Conservation (phyloP, 2,797 vertebrate species). For the Mus caroli region DNA sequence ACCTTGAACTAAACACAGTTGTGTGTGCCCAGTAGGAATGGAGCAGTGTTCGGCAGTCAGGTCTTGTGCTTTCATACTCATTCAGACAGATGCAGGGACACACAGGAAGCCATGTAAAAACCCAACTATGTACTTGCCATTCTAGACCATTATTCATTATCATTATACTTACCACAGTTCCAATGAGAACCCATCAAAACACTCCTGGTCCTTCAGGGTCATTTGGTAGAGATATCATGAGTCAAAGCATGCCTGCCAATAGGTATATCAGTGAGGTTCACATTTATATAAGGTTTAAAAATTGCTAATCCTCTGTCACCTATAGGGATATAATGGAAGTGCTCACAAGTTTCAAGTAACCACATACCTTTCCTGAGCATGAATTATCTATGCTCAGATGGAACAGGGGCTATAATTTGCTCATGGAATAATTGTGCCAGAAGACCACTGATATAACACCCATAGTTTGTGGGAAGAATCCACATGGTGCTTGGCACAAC, state of each 20-base stretch:
- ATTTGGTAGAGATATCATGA: not conserved
- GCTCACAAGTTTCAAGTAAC: not conserved
- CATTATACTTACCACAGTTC: not conserved
- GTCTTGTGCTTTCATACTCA: not conserved
- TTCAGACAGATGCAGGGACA: not conserved
- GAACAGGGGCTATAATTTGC: accelerated
- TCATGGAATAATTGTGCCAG: not conserved
- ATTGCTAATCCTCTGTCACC: not conserved
- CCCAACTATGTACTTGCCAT: not conserved
- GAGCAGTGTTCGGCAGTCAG: not conserved
- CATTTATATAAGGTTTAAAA: too few relatives aligned
- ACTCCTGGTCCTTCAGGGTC: not conserved
- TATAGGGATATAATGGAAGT: not conserved
- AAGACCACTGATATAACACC: not conserved
- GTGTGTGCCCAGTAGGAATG: not conserved
- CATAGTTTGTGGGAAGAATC: not conserved
- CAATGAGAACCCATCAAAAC: not conserved
- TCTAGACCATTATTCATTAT: not conserved
- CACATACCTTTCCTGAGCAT: not conserved
- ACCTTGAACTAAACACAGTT: not conserved
- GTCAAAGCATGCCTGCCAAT: not conserved
- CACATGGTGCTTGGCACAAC: not conserved
- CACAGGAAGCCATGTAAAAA: not conserved
- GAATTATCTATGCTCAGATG: not conserved
- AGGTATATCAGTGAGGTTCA: not conserved